These are phyloP conservation scores for Corapipo altera DNA, from an alignment of 2,113 vertebrate genomes.

Conservation along the genomic window DNA sequence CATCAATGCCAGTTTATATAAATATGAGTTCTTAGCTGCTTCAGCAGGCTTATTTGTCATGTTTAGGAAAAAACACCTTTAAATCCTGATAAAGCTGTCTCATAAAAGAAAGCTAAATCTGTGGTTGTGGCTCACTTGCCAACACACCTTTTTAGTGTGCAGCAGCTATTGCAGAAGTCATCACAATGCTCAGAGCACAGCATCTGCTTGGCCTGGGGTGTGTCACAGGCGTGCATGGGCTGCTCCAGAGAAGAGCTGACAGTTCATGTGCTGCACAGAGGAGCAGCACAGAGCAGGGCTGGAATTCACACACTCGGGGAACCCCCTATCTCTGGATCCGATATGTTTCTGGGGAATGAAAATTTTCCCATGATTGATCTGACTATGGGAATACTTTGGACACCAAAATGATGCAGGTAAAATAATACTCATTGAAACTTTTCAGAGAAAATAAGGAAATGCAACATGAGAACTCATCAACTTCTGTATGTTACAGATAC, in stretches of 20 bases:
- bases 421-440: slow-evolving; percentile 50
- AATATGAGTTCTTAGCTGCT: slow-evolving; percentile 4
- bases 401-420: slow-evolving; percentile 48
- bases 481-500: slow-evolving; percentile 49
- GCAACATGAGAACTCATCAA: slow-evolving; percentile 36
- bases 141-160: neutral
- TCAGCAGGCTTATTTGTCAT: slow-evolving; percentile 18
- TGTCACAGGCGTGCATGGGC: accelerated
- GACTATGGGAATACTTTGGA: slow-evolving; percentile 10
- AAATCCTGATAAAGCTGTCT: slow-evolving; percentile 28
- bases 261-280: neutral
- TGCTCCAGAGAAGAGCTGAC: neutral
- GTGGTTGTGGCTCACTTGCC: neutral
- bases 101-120: neutral
- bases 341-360: neutral
- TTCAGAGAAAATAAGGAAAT: slow-evolving; percentile 51
- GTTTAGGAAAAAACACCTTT: neutral
- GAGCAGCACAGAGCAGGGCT: neutral
- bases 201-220: neutral
- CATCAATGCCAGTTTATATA: slow-evolving; percentile 2
- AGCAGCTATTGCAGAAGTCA: neutral
- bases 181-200: neutral
- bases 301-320: neutral
- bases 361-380: slow-evolving; percentile 47
- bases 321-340: accelerated